phyloP scores from a whole-genome alignment of 2,888 invertebrate species.

The Apodemia mormo region DNA sequence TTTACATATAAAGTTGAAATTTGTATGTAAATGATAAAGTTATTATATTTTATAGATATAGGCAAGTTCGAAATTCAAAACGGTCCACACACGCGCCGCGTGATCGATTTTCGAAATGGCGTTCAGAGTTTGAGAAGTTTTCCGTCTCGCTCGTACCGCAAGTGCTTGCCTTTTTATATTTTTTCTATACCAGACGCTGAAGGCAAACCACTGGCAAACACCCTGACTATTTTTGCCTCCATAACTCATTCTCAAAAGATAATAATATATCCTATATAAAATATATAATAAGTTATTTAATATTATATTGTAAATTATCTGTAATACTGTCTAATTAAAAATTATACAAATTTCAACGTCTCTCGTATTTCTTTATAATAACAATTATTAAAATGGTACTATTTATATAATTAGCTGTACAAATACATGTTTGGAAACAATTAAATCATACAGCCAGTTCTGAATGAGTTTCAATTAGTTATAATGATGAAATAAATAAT shows the following conservation, averaged over 20 bases:
- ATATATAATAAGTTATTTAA: background rate
- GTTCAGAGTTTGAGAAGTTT: conserved; percentile 42
- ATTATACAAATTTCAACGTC: background rate
- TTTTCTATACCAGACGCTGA: conserved; percentile 32
- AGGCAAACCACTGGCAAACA: conserved; percentile 22
- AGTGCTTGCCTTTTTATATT: conserved; percentile 42
- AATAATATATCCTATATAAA: too few relatives aligned
- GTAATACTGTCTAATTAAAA: background rate
- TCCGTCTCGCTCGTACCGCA: conserved; percentile 43
- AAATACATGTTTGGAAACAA: background rate
- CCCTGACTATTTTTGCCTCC: conserved; percentile 19
- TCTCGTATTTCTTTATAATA: background rate
- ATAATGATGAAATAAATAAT: background rate
- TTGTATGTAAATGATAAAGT: background rate
- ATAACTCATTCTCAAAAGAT: conserved; percentile 20
- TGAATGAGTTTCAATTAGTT: background rate
- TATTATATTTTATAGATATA: conserved; percentile 30
- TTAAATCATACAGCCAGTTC: background rate
- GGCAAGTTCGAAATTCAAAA: conserved; percentile 52
- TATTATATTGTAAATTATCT: background rate
- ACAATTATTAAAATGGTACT: conserved; percentile 6
- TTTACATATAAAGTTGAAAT: background rate
- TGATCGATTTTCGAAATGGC: conserved; percentile 76
- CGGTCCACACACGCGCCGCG: conserved; percentile 68
- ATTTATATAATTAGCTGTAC: background rate